phyloP scores from a whole-genome alignment of 2,888 invertebrate species.

The Pristionchus fissidentatus region DNA sequence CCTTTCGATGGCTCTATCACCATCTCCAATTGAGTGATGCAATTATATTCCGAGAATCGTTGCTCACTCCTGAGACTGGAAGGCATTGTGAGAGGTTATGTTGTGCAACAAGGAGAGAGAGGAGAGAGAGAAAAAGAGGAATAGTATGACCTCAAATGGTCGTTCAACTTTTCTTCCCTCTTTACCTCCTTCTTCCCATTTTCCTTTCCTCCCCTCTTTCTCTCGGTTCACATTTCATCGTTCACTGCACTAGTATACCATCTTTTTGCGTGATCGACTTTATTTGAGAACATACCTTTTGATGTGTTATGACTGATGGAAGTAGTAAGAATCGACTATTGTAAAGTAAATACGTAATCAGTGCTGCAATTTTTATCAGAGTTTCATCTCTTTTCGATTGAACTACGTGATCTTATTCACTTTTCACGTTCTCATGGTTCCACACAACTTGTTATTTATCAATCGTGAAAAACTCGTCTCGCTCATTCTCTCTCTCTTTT shows the following conservation, averaged over 20 bases:
- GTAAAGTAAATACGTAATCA: background rate
- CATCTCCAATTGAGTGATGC: constrained; percentile 18
- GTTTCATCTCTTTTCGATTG: background rate
- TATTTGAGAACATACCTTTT: background rate
- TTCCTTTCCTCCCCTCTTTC: constrained; percentile 2
- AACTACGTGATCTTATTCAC: background rate
- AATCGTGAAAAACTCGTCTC: background rate
- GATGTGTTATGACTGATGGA: background rate
- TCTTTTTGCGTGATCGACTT: background rate
- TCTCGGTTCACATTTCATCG: background rate
- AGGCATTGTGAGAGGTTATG: no score
- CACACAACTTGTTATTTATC: background rate
- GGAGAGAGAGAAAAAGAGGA: no score
- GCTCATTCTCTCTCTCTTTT: background rate
- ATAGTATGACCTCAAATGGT: constrained; percentile 31
- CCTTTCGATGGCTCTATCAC: no score
- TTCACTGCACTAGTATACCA: background rate
- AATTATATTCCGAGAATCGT: background rate
- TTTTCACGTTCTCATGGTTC: background rate
- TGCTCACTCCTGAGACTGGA: no score
- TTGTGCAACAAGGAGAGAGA: no score
- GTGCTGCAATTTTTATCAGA: background rate
- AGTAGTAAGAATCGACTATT: background rate
- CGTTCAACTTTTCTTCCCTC: background rate
- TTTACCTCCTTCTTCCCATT: background rate